Evolutionary conservation across 2,888 invertebrate species (phyloP).

Genomic region (Chamaedrilus cognettii): DNA sequence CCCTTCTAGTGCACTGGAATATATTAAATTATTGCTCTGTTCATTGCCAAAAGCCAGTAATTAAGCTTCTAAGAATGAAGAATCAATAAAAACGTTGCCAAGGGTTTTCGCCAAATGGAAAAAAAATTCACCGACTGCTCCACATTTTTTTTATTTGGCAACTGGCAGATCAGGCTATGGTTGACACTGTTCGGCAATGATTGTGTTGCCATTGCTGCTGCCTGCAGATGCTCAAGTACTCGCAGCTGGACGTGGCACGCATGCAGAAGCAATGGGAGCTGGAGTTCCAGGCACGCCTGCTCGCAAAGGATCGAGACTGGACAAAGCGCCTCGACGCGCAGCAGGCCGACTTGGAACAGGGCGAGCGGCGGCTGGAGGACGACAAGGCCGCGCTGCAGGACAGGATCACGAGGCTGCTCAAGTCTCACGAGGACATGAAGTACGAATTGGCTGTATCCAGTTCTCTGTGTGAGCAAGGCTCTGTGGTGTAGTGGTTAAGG

Average conservation of each 20-base stretch:
- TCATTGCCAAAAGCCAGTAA: too few species aligned
- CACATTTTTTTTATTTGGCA: too few species aligned
- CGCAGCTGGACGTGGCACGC: conserved; percentile 56
- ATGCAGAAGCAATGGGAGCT: conserved; percentile 55
- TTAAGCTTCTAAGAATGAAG: too few species aligned
- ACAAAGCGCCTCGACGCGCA: conserved; percentile 47
- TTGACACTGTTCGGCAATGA: too few species aligned
- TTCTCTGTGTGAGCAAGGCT: background rate
- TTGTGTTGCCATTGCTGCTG: too few species aligned
- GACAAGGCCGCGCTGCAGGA: conserved; percentile 5
- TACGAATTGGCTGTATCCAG: background rate
- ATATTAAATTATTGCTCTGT: too few species aligned
- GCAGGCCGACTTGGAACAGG: conserved; percentile 6
- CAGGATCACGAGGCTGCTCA: conserved; percentile 3
- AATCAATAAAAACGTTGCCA: too few species aligned
- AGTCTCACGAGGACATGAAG: conserved; percentile 16
- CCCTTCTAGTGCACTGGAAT: too few species aligned
- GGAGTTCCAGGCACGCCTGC: conserved; percentile 56
- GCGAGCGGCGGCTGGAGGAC: background rate
- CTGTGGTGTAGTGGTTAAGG: too few species aligned
- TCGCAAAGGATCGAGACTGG: conserved; percentile 58
- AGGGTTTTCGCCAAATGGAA: too few species aligned
- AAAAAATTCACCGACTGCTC: too few species aligned
- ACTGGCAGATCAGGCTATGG: too few species aligned
- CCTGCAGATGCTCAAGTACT: conserved; percentile 56